Conservation (phyloP, 2,888 invertebrate genomes). For the Liposcelis brunnea region DNA sequence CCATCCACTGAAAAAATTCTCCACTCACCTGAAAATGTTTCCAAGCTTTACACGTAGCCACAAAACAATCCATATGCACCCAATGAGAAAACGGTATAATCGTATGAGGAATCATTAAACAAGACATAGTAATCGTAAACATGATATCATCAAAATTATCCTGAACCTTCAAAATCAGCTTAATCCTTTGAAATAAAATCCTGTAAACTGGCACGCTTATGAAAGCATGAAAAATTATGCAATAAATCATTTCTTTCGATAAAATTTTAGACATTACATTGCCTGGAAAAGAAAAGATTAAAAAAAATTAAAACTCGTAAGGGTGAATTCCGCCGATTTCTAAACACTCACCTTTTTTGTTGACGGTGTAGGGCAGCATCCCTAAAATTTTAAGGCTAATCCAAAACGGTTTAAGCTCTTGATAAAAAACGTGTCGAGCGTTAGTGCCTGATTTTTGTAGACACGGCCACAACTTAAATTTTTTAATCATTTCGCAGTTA, state of each 20-base stretch:
- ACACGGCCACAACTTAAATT: no score
- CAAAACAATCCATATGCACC: not conserved
- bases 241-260: slow-evolving; percentile 6
- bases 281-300: not conserved
- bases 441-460: no score
- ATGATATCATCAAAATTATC: not conserved
- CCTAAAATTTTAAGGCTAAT: not conserved
- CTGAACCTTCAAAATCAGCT: not conserved
- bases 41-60: not conserved
- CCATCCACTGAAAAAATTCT: no score
- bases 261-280: not conserved
- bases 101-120: slow-evolving; percentile 1
- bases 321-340: no score
- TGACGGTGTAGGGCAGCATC: not conserved
- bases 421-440: not conserved
- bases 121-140: not conserved
- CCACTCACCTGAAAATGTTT: slow-evolving; percentile 3
- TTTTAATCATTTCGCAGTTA: no score
- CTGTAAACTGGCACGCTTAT: not conserved
- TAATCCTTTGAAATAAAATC: not conserved
- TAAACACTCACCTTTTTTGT: not conserved
- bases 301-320: not conserved
- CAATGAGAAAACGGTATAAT: not conserved
- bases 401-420: not conserved
- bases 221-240: not conserved